Percentiles rank a stretch among this genome's conserved stretches.
Evolutionary conservation across 2,113 vertebrate genomes (phyloP).

Genomic region (Nycticorax nycticorax): DNA sequence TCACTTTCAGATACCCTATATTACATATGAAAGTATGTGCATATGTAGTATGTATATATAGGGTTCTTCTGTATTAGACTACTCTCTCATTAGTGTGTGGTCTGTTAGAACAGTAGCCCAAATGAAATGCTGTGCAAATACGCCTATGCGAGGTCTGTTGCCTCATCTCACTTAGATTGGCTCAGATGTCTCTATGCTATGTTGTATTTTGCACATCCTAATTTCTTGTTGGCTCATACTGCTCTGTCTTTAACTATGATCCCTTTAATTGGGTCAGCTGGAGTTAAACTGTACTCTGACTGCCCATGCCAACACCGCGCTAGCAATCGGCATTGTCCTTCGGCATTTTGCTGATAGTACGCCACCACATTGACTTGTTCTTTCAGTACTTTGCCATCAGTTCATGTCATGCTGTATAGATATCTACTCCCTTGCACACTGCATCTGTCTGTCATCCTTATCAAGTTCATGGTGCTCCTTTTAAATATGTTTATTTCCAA

Average conservation of each 20-base stretch:
- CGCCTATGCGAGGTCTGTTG: fast-evolving
- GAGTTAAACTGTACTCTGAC: neutral
- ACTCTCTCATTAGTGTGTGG: fast-evolving
- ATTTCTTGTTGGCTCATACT: neutral
- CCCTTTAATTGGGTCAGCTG: neutral
- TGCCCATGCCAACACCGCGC: neutral
- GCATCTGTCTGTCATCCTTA: neutral
- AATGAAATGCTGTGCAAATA: neutral
- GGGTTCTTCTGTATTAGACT: neutral
- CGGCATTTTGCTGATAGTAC: neutral
- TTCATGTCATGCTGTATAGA: neutral
- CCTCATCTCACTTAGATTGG: neutral
- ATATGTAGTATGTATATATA: neutral
- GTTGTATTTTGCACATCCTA: neutral
- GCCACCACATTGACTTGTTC: neutral
- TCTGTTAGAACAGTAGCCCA: neutral
- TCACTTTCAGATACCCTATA: neutral
- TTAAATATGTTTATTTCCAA: neutral
- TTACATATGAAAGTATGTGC: neutral
- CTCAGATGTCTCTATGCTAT: neutral
- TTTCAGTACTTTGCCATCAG: neutral
- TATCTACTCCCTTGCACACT: neutral
- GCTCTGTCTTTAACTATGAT: neutral
- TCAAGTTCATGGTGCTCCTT: neutral
- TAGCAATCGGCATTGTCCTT: neutral